Percentiles rank a stretch among this genome's conserved stretches.
phyloP scores from a whole-genome alignment of 2,797 vertebrate genomes.

The Mus spretus region DNA sequence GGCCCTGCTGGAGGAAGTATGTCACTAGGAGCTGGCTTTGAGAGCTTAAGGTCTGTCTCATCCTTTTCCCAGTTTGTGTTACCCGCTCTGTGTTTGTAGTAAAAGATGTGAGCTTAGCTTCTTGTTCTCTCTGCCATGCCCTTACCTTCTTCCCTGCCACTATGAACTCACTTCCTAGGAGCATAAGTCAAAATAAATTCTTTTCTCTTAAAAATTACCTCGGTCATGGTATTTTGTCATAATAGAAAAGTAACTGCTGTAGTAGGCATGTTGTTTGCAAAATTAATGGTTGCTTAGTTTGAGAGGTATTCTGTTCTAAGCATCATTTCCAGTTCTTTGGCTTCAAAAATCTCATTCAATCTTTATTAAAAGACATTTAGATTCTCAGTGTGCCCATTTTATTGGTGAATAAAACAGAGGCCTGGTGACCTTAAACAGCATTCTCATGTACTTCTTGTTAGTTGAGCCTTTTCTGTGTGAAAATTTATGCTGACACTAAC shows the following conservation, averaged over 20 bases:
- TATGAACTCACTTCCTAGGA: neutral
- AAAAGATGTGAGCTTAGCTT: no score
- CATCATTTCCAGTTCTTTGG: neutral
- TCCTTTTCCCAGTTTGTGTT: neutral
- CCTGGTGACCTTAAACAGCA: neutral
- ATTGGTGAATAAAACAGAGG: conserved; percentile 6
- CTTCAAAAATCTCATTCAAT: neutral
- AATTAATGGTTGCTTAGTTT: neutral
- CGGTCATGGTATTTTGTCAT: neutral
- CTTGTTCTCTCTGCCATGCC: neutral
- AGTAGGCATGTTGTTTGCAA: neutral
- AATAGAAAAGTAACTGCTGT: neutral
- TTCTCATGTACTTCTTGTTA: neutral
- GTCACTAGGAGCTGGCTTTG: neutral
- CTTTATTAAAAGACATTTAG: neutral
- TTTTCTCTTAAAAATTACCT: neutral
- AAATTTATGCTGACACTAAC: neutral
- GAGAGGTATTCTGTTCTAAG: neutral
- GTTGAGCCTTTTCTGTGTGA: neutral
- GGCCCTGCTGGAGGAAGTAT: neutral
- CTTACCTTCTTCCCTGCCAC: neutral
- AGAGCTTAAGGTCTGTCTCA: neutral
- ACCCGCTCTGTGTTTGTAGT: neutral
- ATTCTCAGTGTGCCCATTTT: neutral
- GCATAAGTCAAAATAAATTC: neutral